Conservation (phyloP, 2,113 vertebrate genomes). For the Lophotis ruficrista region DNA sequence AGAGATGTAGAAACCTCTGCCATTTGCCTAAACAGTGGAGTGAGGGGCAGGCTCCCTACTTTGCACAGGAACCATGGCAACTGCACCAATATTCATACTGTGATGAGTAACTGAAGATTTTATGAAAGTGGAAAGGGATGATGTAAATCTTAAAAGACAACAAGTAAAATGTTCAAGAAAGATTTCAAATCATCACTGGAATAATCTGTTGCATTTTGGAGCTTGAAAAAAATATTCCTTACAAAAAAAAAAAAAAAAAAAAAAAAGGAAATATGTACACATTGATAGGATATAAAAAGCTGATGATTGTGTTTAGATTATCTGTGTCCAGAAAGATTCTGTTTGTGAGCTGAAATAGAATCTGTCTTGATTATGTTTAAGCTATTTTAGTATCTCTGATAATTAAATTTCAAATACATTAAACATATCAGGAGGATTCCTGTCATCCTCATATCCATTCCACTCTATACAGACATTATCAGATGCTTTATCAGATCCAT, state of each 20-base stretch:
- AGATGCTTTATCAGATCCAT: neutral
- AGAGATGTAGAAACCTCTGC: neutral
- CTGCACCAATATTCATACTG: neutral
- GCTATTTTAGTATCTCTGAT: neutral
- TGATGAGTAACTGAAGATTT: neutral
- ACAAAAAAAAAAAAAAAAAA: neutral
- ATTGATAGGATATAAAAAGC: neutral
- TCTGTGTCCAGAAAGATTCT: neutral
- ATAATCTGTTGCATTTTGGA: neutral
- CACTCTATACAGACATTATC: neutral
- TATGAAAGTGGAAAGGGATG: neutral
- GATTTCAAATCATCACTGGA: neutral
- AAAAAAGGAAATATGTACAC: neutral
- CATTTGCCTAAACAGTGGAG: neutral
- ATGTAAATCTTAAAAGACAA: neutral
- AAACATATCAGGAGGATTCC: neutral
- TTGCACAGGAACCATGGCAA: neutral
- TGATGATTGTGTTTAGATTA: neutral
- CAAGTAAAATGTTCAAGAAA: neutral
- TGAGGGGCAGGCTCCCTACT: neutral
- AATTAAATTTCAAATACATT: conserved; percentile 44
- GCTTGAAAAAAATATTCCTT: neutral
- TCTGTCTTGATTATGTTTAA: neutral
- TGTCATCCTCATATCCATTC: neutral
- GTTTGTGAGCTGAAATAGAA: neutral